Percentiles rank a stretch among this genome's conserved stretches.
Conservation (phyloP, 92 coral and sea anemone species). For the Meandrina meandrites region DNA sequence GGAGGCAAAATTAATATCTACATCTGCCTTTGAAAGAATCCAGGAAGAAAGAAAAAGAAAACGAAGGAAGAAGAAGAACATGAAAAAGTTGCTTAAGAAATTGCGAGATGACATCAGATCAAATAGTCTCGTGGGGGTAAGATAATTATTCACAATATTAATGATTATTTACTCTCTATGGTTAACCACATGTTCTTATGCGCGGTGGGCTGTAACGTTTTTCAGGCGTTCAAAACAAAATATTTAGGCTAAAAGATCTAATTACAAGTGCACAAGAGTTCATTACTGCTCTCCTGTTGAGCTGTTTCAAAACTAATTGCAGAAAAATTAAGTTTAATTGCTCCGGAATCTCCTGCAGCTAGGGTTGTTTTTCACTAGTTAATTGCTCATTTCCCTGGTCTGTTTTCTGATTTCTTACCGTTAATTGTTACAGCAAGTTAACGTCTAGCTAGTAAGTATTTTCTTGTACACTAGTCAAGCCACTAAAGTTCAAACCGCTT, state of each 20-base stretch:
- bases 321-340: constrained; percentile 26
- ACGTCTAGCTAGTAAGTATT: background rate
- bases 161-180: constrained; percentile 28
- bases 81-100: constrained; percentile 10
- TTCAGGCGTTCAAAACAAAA: constrained; percentile 6
- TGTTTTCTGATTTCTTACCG: background rate
- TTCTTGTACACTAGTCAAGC: background rate
- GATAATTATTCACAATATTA: constrained; percentile 29
- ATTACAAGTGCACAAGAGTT: constrained; percentile 6
- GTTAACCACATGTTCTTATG: constrained; percentile 26
- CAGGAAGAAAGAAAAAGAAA: background rate
- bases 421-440: background rate
- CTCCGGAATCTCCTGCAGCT: constrained; percentile 37
- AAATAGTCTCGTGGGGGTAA: constrained; percentile 19
- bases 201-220: background rate
- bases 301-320: constrained; percentile 33
- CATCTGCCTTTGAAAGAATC: background rate
- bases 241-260: constrained; percentile 25
- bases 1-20: background rate
- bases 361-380: constrained; percentile 1
- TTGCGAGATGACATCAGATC: background rate
- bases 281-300: constrained; percentile 29
- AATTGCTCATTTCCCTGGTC: background rate
- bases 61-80: constrained; percentile 19
- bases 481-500: background rate